Conservation (phyloP, 2,888 invertebrate genomes). For the Lithophane ornitopus region DNA sequence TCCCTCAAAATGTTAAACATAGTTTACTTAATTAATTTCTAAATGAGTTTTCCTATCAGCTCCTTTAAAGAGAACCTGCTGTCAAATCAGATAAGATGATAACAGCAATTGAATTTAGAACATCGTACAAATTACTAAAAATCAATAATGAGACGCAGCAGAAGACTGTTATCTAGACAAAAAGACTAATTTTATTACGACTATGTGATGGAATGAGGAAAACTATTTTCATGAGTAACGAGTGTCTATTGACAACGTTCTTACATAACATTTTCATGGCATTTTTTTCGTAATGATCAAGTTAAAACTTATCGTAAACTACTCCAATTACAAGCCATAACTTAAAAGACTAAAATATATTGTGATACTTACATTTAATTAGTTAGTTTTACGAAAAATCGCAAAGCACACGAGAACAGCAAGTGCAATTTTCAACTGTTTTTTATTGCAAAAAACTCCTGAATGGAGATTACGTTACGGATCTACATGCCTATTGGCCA, state of each 20-base stretch:
- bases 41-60: not conserved
- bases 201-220: conserved; percentile 6
- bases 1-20: not conserved
- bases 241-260: conserved; percentile 60
- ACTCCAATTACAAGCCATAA: not conserved
- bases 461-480: not conserved
- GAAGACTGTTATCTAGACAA: not conserved
- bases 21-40: not conserved
- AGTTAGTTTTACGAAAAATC: conserved; percentile 47
- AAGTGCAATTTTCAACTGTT: conserved; percentile 67
- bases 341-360: not conserved
- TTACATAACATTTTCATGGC: conserved; percentile 69
- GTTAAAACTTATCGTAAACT: not conserved
- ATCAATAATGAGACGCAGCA: not conserved
- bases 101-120: conserved; percentile 25
- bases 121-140: not conserved
- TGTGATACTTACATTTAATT: conserved; percentile 68
- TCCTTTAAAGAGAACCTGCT: not conserved
- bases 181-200: not conserved
- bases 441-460: conserved; percentile 9
- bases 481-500: conserved; percentile 43
- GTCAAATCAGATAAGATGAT: conserved; percentile 43
- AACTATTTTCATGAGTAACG: conserved; percentile 42
- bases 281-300: conserved; percentile 12
- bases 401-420: conserved; percentile 63